These are phyloP conservation scores for Eleginops maclovinus DNA, from an alignment of 2,113 vertebrate species.

Conservation along the genomic window DNA sequence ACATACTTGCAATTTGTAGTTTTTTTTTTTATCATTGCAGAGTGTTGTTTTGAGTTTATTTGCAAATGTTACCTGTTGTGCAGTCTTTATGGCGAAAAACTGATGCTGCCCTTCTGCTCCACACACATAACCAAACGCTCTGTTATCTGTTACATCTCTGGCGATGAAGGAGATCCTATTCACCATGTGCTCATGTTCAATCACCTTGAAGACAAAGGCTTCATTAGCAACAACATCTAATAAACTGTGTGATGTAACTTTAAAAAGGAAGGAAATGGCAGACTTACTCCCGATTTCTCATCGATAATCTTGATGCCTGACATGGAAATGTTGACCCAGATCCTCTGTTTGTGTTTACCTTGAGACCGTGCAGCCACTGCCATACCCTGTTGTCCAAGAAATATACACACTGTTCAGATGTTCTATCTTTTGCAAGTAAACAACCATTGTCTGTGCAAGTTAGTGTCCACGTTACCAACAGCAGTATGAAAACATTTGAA, in stretches of 20 bases:
- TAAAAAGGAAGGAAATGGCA: not conserved
- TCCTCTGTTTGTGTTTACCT: slow-evolving; percentile 96
- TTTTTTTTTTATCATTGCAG: too few relatives aligned
- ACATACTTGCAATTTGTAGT: not conserved
- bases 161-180: slow-evolving; percentile 99
- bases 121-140: slow-evolving; percentile 96
- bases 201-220: slow-evolving; percentile 83
- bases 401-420: not conserved
- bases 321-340: slow-evolving; percentile 95
- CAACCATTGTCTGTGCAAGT: too few relatives aligned
- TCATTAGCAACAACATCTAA: not conserved
- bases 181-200: slow-evolving; percentile 96
- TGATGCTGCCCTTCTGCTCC: slow-evolving; percentile 97
- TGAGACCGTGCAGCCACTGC: slow-evolving; percentile 95
- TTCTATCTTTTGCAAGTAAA: not conserved
- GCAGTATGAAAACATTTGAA: not conserved
- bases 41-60: too few relatives aligned
- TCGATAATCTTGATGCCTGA: slow-evolving; percentile 95
- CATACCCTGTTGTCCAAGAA: slow-evolving; percentile 87
- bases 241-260: not conserved
- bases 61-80: slow-evolving; percentile 88
- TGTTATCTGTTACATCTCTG: slow-evolving; percentile 95
- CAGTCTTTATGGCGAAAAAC: slow-evolving; percentile 97
- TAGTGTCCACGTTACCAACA: too few relatives aligned
- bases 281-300: slow-evolving; percentile 95